These are phyloP conservation scores for Dascillus cervinus DNA, from an alignment of 2,888 invertebrate species.

Conservation along the genomic window DNA sequence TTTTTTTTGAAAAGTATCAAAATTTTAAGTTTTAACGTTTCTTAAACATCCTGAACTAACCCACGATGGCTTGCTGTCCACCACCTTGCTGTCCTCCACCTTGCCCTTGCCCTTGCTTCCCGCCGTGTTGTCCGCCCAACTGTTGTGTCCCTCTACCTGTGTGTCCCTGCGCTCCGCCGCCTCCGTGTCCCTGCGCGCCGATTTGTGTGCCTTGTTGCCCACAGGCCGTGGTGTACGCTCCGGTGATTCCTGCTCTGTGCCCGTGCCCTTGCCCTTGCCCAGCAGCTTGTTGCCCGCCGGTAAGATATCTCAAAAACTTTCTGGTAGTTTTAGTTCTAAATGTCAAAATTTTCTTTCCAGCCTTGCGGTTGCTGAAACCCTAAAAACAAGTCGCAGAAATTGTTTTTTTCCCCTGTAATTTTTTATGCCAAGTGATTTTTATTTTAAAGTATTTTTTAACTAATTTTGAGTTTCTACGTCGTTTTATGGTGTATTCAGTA, in stretches of 20 bases:
- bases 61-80: conserved; percentile 5
- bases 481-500: too few species aligned
- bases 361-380: neutral
- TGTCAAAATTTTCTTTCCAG: neutral
- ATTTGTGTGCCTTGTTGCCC: conserved; percentile 21
- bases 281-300: conserved; percentile 8
- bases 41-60: conserved; percentile 2
- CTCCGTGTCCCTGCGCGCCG: conserved; percentile 20
- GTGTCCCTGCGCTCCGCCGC: conserved; percentile 20
- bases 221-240: conserved; percentile 18
- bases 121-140: conserved; percentile 10
- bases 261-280: conserved; percentile 16
- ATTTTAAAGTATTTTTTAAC: too few species aligned
- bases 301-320: too few species aligned
- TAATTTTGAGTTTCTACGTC: too few species aligned
- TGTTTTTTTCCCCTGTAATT: too few species aligned
- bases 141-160: conserved; percentile 20
- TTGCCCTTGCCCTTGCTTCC: too few species aligned
- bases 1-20: conserved; percentile 5
- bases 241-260: conserved; percentile 17
- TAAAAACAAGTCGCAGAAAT: neutral
- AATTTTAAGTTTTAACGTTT: conserved; percentile 7
- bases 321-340: too few species aligned
- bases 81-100: too few species aligned
- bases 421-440: too few species aligned